These are phyloP conservation scores for Gyps fulvus DNA, from an alignment of 2,113 vertebrate genomes.

Conservation along the genomic window DNA sequence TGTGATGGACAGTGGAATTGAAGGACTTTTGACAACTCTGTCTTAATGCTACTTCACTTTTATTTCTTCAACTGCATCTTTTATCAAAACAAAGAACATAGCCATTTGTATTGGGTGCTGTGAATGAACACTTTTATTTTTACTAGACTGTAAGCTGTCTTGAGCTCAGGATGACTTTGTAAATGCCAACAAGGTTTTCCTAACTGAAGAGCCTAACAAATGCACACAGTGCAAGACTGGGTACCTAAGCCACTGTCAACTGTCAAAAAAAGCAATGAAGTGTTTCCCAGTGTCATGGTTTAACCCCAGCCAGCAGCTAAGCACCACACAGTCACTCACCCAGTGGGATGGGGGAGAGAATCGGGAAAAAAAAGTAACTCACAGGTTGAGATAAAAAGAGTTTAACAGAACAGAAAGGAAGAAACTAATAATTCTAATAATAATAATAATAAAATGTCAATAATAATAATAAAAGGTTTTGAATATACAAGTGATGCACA, in stretches of 20 bases:
- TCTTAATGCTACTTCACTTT: not conserved
- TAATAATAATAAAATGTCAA: too few species aligned
- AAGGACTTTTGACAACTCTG: not conserved
- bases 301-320: too few species aligned
- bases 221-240: not conserved
- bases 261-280: not conserved
- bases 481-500: too few species aligned
- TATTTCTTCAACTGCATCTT: not conserved
- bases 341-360: too few species aligned
- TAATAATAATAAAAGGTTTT: too few species aligned
- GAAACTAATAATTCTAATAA: too few species aligned
- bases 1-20: not conserved
- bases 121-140: not conserved
- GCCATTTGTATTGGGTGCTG: not conserved
- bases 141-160: not conserved
- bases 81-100: not conserved
- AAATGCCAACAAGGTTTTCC: not conserved
- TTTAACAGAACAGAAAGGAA: too few species aligned
- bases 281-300: not conserved
- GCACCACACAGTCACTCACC: too few species aligned
- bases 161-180: not conserved
- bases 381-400: too few species aligned
- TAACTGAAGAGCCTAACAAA: not conserved
- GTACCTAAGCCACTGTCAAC: not conserved
- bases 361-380: too few species aligned